phyloP scores from a whole-genome alignment of 2,888 invertebrate genomes.

The Tetragnatha montana region DNA sequence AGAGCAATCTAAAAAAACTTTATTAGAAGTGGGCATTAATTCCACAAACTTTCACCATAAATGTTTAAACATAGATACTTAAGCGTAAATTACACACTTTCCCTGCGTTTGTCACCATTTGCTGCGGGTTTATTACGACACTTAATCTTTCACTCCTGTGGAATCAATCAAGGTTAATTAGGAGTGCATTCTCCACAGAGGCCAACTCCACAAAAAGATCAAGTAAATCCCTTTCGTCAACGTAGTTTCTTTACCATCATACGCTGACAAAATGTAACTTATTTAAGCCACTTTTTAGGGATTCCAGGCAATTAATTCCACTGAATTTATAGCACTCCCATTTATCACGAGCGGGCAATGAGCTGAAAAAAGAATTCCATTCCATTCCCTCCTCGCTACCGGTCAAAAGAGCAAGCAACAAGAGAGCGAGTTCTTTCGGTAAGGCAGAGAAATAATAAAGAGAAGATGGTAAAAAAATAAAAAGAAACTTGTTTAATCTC shows the following conservation, averaged over 20 bases:
- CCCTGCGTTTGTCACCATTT: too few relatives aligned
- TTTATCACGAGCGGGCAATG: not conserved
- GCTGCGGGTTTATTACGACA: too few relatives aligned
- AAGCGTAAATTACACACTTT: too few relatives aligned
- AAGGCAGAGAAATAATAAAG: slow-evolving; percentile 4
- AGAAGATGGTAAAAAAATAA: slow-evolving; percentile 13
- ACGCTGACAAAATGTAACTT: not conserved
- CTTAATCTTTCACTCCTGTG: not conserved
- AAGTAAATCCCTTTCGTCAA: not conserved
- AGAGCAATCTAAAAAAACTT: too few relatives aligned
- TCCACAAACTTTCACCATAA: too few relatives aligned
- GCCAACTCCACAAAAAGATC: not conserved
- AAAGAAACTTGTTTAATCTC: slow-evolving; percentile 57
- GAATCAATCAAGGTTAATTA: not conserved
- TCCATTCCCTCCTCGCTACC: not conserved
- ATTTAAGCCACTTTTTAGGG: not conserved
- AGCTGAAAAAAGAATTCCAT: slow-evolving; percentile 22
- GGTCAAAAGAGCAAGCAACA: slow-evolving; percentile 31
- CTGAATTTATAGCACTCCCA: not conserved
- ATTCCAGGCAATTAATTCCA: slow-evolving; percentile 12
- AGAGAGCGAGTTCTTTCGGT: not conserved
- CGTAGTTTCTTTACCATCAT: not conserved
- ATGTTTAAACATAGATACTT: too few relatives aligned
- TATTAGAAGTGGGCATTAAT: too few relatives aligned
- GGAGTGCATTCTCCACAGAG: not conserved